These are phyloP conservation scores for Muntiacus muntjak DNA, from an alignment of 2,113 vertebrate genomes.

Conservation along the genomic window DNA sequence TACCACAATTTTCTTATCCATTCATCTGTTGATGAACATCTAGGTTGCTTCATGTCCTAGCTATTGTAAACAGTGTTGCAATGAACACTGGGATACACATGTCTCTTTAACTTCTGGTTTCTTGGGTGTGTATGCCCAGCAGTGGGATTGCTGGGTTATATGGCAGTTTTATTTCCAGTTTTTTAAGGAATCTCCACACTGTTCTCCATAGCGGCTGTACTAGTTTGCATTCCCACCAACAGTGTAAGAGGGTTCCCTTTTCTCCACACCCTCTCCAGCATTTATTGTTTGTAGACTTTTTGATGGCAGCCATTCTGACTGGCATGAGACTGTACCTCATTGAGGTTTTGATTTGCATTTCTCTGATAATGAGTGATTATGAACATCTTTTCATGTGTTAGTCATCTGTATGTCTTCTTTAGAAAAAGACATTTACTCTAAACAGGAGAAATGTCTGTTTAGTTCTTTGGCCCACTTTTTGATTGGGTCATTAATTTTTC, in stretches of 20 bases:
- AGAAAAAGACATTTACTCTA: not conserved
- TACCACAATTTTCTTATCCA: not conserved
- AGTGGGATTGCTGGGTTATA: not conserved
- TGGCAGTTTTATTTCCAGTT: not conserved
- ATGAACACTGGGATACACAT: accelerated
- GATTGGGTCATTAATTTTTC: not conserved
- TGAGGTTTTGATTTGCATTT: not conserved
- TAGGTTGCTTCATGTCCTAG: not conserved
- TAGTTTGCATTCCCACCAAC: not conserved
- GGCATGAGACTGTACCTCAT: not conserved
- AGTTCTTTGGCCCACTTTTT: not conserved
- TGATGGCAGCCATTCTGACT: not conserved
- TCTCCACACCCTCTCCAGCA: not conserved
- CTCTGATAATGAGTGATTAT: not conserved
- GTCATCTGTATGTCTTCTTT: not conserved
- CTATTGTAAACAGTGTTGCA: not conserved
- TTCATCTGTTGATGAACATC: not conserved
- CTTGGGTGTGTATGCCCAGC: not conserved
- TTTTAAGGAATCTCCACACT: not conserved
- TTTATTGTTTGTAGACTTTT: not conserved
- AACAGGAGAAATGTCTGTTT: not conserved
- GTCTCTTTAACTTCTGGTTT: not conserved
- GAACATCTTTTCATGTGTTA: not conserved
- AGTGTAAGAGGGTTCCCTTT: not conserved
- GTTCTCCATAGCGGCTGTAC: not conserved